Percentiles rank a stretch among this genome's conserved stretches.
phyloP scores from a whole-genome alignment of 2,888 invertebrate species.

The Scrobipalpa atriplicella region DNA sequence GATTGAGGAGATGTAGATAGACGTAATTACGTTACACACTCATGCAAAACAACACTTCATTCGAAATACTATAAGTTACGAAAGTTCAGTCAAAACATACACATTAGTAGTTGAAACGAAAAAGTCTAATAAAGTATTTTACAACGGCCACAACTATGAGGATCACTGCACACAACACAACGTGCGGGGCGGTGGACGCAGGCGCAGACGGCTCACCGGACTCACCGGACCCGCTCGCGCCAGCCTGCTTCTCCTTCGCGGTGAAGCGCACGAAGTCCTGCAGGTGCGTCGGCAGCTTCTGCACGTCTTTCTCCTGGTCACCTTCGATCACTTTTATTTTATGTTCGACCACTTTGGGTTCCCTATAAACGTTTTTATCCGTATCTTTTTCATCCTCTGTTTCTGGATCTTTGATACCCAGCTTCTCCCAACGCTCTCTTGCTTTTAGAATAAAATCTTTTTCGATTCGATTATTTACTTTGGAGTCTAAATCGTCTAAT shows the following conservation, averaged over 20 bases:
- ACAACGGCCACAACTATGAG: slow-evolving; percentile 72
- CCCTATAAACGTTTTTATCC: slow-evolving; percentile 59
- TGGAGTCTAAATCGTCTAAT: slow-evolving; percentile 62
- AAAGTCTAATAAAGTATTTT: slow-evolving; percentile 66
- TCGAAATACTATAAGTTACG: slow-evolving; percentile 31
- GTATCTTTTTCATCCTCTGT: slow-evolving; percentile 83
- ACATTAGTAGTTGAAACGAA: slow-evolving; percentile 53
- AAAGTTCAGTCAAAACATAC: slow-evolving; percentile 41
- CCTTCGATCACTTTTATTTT: slow-evolving; percentile 87
- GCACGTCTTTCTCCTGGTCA: slow-evolving; percentile 82
- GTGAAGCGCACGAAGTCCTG: slow-evolving; percentile 89
- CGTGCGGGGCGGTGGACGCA: slow-evolving; percentile 73
- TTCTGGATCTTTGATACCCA: slow-evolving; percentile 86
- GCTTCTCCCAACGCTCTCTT: slow-evolving; percentile 86
- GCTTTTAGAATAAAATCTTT: slow-evolving; percentile 91
- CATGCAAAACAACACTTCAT: slow-evolving; percentile 58
- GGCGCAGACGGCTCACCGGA: slow-evolving; percentile 44
- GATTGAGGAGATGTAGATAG: slow-evolving; percentile 24
- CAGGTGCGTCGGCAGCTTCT: slow-evolving; percentile 88
- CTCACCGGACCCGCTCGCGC: slow-evolving; percentile 77
- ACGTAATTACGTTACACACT: slow-evolving; percentile 36
- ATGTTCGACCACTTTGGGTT: slow-evolving; percentile 73
- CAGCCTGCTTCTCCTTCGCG: slow-evolving; percentile 76
- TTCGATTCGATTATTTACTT: slow-evolving; percentile 83
- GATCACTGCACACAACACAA: slow-evolving; percentile 77